These are phyloP conservation scores for Pyralis farinalis DNA, from an alignment of 2,888 invertebrate genomes.

Conservation along the genomic window DNA sequence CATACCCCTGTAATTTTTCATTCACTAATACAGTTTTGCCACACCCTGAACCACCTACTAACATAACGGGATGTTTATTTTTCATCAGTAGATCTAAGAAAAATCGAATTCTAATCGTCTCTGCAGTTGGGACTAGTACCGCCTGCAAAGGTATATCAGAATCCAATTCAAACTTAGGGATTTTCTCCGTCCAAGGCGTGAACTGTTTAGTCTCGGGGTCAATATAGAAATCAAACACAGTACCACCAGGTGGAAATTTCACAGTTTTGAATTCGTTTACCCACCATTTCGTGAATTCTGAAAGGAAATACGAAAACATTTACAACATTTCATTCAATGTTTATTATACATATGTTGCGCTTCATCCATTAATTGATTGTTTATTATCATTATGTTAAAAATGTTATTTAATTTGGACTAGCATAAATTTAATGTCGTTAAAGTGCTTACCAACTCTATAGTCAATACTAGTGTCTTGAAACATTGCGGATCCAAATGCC, in stretches of 20 bases:
- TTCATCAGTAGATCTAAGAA: slow-evolving; percentile 95
- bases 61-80: slow-evolving; percentile 94
- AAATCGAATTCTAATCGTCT: slow-evolving; percentile 93
- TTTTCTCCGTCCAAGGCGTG: slow-evolving; percentile 92
- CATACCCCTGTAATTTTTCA: slow-evolving; percentile 83
- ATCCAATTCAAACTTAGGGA: slow-evolving; percentile 95
- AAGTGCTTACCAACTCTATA: slow-evolving; percentile 81
- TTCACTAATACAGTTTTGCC: slow-evolving; percentile 94
- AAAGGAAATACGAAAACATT: too few species aligned
- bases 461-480: slow-evolving; percentile 93
- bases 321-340: too few species aligned
- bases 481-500: slow-evolving; percentile 99
- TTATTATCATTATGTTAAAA: too few species aligned
- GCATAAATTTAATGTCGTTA: slow-evolving; percentile 8
- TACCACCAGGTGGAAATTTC: slow-evolving; percentile 94
- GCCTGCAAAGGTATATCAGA: slow-evolving; percentile 94
- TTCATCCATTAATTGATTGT: too few species aligned
- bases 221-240: slow-evolving; percentile 97
- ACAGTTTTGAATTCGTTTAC: slow-evolving; percentile 96
- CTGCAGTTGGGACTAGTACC: slow-evolving; percentile 94
- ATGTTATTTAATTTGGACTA: too few species aligned
- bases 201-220: slow-evolving; percentile 95
- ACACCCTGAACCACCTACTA: slow-evolving; percentile 95
- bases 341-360: too few species aligned
- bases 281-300: slow-evolving; percentile 99